These are phyloP conservation scores for Strix uralensis DNA, from an alignment of 2,113 vertebrate genomes.

Conservation along the genomic window DNA sequence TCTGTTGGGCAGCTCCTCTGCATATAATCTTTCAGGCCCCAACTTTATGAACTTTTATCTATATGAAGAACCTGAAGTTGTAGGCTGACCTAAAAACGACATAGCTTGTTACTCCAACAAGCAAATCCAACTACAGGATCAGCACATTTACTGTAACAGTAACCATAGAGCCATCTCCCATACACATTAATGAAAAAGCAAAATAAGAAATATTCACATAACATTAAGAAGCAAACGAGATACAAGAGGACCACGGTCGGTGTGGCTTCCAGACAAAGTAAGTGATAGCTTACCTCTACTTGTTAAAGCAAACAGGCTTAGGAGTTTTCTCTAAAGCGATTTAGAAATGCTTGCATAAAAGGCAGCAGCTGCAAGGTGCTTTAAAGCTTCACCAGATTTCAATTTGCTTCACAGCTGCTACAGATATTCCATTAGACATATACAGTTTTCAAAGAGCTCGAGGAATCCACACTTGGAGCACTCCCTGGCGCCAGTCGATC, in stretches of 20 bases:
- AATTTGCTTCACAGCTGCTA: not conserved
- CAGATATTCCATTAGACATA: fast-evolving
- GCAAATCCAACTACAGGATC: not conserved
- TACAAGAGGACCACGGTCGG: fast-evolving
- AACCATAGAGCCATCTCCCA: not conserved
- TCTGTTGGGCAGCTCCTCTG: not conserved
- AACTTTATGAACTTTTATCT: not conserved
- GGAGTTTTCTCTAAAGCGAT: not conserved
- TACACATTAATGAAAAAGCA: fast-evolving
- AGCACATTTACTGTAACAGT: not conserved
- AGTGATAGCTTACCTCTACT: not conserved
- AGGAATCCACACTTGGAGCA: fast-evolving
- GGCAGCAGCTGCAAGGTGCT: not conserved
- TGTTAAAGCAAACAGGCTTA: not conserved
- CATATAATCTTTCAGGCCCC: not conserved
- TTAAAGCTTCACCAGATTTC: not conserved
- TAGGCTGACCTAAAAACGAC: fast-evolving
- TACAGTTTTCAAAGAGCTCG: fast-evolving
- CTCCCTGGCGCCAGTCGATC: fast-evolving
- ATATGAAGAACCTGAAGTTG: not conserved
- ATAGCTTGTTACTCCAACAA: not conserved
- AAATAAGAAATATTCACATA: not conserved
- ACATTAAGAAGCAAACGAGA: not conserved
- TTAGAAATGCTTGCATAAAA: not conserved
- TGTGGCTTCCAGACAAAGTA: not conserved